Conservation (phyloP, 2,797 vertebrate genomes). For the Chiroxiphia lanceolata region DNA sequence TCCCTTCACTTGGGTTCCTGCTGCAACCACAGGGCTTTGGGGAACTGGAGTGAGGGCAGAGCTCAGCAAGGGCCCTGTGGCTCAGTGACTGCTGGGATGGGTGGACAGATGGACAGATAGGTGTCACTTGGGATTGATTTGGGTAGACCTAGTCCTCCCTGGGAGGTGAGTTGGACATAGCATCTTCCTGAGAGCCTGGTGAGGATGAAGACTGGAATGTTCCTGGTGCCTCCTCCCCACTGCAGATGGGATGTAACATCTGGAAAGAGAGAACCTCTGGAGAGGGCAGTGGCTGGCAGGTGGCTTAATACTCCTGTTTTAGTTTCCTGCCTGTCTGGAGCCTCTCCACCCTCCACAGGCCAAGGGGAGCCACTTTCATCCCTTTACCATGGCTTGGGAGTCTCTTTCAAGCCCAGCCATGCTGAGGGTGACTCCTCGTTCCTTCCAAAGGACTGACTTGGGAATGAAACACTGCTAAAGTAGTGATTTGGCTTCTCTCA, state of each 20-base stretch:
- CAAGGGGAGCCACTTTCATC: background rate
- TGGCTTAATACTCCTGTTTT: background rate
- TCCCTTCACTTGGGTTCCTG: background rate
- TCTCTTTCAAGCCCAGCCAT: background rate
- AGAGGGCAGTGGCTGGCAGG: background rate
- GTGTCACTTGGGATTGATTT: background rate
- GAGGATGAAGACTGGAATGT: background rate
- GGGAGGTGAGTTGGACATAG: background rate
- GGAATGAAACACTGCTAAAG: background rate
- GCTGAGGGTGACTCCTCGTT: background rate
- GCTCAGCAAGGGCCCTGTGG: background rate
- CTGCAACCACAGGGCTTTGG: background rate
- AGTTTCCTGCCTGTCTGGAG: background rate
- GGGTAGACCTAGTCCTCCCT: background rate
- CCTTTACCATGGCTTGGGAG: accelerated
- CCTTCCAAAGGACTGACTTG: background rate
- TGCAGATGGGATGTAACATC: background rate
- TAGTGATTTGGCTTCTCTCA: background rate
- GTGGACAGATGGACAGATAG: background rate
- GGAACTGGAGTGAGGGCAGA: background rate
- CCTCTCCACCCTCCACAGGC: accelerated
- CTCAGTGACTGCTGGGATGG: background rate
- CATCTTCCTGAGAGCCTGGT: background rate
- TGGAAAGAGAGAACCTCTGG: background rate
- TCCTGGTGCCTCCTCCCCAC: background rate